phyloP scores from a whole-genome alignment of 2,113 vertebrate genomes.

The Cottus gobio region DNA sequence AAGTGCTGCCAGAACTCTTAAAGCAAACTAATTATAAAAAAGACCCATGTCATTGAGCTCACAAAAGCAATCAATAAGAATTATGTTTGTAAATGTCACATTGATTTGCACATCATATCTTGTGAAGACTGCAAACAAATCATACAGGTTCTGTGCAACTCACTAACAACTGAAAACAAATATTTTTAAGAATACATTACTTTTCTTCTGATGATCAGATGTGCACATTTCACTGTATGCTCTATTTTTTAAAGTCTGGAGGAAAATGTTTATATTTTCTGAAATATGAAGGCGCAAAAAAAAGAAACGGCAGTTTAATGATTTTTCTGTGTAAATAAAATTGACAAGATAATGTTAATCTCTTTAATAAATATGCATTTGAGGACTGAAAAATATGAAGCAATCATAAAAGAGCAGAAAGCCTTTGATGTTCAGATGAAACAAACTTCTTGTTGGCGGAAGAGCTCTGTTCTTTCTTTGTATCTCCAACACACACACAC shows the following conservation, averaged over 20 bases:
- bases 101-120: not conserved
- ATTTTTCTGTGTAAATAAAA: constrained; percentile 40
- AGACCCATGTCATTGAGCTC: not conserved
- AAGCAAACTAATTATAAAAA: not conserved
- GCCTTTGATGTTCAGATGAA: constrained; percentile 75
- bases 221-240: not conserved
- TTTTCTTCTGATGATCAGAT: not conserved
- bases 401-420: constrained; percentile 59
- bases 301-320: not conserved
- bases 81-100: not conserved
- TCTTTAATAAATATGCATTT: constrained; percentile 49
- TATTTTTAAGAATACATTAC: not conserved
- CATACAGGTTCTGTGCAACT: no score
- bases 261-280: not conserved
- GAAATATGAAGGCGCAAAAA: not conserved
- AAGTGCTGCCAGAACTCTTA: no score
- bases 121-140: not conserved
- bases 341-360: constrained; percentile 35
- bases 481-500: constrained; percentile 10
- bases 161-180: not conserved
- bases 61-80: not conserved
- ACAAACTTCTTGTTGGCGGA: constrained; percentile 60
- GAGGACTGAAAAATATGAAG: constrained; percentile 49
- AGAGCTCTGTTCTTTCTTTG: constrained; percentile 37
- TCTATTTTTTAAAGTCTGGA: not conserved